These are phyloP conservation scores for Harpegnathos saltator DNA, from an alignment of 1,140 invertebrate genomes.

Conservation along the genomic window DNA sequence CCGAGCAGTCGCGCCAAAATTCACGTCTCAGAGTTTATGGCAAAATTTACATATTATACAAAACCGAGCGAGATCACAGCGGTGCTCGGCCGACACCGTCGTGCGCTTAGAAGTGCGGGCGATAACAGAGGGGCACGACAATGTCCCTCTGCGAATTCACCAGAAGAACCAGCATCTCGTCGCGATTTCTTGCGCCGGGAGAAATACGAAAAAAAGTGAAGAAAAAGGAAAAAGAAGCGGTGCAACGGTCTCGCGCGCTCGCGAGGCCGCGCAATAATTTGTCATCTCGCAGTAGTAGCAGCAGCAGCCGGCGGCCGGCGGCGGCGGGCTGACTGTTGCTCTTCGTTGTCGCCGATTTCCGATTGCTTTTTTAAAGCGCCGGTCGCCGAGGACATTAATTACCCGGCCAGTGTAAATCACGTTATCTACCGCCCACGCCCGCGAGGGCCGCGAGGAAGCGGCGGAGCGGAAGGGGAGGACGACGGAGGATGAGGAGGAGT, in stretches of 20 bases:
- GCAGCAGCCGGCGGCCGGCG: constrained; percentile 16
- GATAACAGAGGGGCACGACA: constrained; percentile 6
- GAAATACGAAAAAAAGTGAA: constrained; percentile 6
- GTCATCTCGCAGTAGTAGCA: constrained; percentile 65
- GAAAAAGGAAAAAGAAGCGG: constrained; percentile 39
- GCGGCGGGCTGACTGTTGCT: constrained; percentile 73
- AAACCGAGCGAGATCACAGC: no score
- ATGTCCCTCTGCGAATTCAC: constrained; percentile 27
- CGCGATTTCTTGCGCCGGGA: constrained; percentile 34
- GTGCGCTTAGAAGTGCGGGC: not conserved
- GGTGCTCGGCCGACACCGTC: no score
- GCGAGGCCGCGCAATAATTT: constrained; percentile 74
- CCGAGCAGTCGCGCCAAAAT: no score
- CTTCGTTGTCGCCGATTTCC: constrained; percentile 80
- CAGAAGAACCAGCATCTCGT: constrained; percentile 24
- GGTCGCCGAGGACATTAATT: constrained; percentile 80
- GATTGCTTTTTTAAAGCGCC: constrained; percentile 79
- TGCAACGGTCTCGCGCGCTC: constrained; percentile 49
- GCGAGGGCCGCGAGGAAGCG: constrained; percentile 44
- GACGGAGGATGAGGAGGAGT: not conserved
- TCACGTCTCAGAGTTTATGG: no score
- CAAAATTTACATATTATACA: no score
- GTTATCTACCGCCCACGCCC: constrained; percentile 77
- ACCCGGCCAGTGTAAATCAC: constrained; percentile 80
- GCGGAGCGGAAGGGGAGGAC: constrained; percentile 21